Evolutionary conservation across 2,888 invertebrate genomes (phyloP), one percentile per base, ranked within the genome.

Genomic region (Agrochola lychnidis): DNA sequence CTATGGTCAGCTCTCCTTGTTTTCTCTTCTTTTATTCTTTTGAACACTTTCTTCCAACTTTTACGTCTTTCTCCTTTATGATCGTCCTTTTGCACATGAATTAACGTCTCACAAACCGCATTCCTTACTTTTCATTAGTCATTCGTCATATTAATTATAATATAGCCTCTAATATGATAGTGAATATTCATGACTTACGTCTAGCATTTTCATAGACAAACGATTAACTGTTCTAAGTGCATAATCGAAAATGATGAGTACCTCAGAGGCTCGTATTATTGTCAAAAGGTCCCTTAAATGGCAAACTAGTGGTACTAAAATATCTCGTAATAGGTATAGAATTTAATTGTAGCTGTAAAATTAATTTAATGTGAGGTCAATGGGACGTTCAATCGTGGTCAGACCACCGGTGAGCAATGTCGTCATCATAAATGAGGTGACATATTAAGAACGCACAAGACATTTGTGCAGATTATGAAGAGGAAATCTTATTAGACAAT

Each of bases 111-210:
- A 22, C 57, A 42, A 51, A 51, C 6, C 42, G 40, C 82, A 59
- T 82, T 77, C 51, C 57, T 83, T 19, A 25, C 9, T 69, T n/a
- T 71, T 62, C 69, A 76, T 59, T 56, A 45, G 51, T 68, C 59
- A 62, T 25, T 9, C 57, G 7, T 66, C 40, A 81, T 74, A 42
- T 62, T 51, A 74, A 82, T 79, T 82, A 76, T 74, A 78, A 69
- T 78, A 61, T 51, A 76, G 25, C 36, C 59, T 64, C 63, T 72
- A 76, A 70, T 80, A 75, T 73, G 63, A 77, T 75, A 75, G 42
- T 83, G 76, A 85, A 86, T 81, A 83, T 88, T 82, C 81, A 88
- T 81, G 78, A 67, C 30, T n/a, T 36, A 19, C 12, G n/a, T 57
- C 66, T 67, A 62, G 40, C 14, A 25, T 69, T 64, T 59, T 63